phyloP scores from a whole-genome alignment of 2,113 vertebrate species.

The Ardeotis arabs region DNA sequence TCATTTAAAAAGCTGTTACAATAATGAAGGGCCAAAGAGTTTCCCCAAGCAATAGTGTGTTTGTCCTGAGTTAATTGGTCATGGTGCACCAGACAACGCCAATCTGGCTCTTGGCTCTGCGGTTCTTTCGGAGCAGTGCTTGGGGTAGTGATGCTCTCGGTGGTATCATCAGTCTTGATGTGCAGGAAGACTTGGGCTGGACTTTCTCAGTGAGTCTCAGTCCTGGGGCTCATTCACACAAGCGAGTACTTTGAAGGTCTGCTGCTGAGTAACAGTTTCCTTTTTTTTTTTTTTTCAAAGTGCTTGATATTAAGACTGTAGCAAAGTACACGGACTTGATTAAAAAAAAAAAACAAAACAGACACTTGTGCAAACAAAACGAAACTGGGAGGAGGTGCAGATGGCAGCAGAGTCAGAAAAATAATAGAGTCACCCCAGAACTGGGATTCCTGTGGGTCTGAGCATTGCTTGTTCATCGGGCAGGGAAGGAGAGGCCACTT shows the following conservation, averaged over 20 bases:
- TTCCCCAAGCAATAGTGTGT: background rate
- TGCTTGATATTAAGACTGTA: background rate
- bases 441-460: background rate
- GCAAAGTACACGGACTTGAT: background rate
- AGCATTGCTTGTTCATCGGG: background rate
- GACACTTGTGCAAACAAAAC: background rate
- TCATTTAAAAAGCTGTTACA: background rate
- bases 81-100: background rate
- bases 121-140: background rate
- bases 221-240: background rate
- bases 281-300: background rate
- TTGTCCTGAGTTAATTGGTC: background rate
- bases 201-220: background rate
- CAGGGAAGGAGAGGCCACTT: background rate
- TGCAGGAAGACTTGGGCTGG: background rate
- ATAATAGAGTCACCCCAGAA: background rate
- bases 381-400: background rate
- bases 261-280: background rate
- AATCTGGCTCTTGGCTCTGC: background rate
- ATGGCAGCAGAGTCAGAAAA: background rate
- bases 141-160: accelerated
- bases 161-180: background rate
- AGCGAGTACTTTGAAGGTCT: background rate
- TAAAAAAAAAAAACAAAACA: no score
- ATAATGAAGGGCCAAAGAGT: background rate